Conservation (phyloP, 2,113 vertebrate genomes). For the Tragelaphus buxtoni region DNA sequence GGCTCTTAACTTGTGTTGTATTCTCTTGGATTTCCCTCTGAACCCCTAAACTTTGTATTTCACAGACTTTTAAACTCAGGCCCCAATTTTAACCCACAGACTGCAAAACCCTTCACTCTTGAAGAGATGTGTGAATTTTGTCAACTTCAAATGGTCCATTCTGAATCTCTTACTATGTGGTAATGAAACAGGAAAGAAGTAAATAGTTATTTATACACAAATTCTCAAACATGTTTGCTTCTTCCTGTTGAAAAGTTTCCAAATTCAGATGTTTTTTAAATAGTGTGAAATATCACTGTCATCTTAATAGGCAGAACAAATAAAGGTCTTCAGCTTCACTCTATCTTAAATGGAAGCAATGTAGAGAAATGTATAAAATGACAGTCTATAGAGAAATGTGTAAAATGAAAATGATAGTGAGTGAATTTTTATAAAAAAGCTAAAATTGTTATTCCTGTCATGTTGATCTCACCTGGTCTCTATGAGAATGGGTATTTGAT, state of each 20-base stretch:
- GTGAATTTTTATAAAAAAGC: background rate
- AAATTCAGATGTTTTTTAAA: background rate
- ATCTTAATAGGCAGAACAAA: background rate
- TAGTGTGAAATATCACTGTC: background rate
- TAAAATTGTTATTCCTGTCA: background rate
- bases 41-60: background rate
- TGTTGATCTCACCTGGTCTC: background rate
- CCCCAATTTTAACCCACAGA: background rate
- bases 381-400: background rate
- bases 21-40: background rate
- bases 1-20: background rate
- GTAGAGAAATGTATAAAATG: background rate
- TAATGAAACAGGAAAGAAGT: background rate
- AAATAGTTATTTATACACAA: constrained; percentile 12
- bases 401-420: background rate
- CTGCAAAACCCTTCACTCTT: background rate
- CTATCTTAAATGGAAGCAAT: background rate
- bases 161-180: background rate
- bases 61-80: background rate
- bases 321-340: background rate
- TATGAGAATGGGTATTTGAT: background rate
- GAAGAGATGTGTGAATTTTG: background rate
- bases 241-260: background rate
- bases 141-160: background rate
- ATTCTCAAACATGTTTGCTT: background rate